Evolutionary conservation across 2,797 vertebrate genomes (phyloP), one percentile per base, ranked within the genome.

Genomic region (Arnoldichthys spilopterus): DNA sequence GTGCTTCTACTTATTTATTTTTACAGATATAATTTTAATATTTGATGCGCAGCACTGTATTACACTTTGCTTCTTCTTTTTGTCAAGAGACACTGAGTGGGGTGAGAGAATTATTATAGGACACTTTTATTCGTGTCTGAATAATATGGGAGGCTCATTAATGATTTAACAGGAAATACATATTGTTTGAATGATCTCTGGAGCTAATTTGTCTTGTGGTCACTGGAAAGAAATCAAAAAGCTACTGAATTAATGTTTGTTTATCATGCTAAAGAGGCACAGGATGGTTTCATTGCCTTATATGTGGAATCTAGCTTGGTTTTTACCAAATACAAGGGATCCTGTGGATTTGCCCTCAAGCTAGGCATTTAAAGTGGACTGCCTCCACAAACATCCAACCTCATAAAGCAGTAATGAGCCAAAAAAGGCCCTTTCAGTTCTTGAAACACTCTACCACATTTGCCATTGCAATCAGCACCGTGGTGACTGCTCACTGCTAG

Each of bases 1-100:
- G 89, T 92, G 88, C 88, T 91, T 92, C 90, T 88, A 89, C 89
- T 92, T 93, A 92, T 94, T 94, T 93, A 92, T 93, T 93, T 70
- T 93, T 93, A 92, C 92, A 93, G 89, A 92, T 87, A 89, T 90
- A 89, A 88, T 87, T 90, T 94, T 91, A 93, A 93, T 93, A 93
- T 94, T 94, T 94, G 84, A 94, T 94, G 80, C 82, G 84, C 86
- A 88, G 90, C 90, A 92, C 90, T 89, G 92, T 93, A 90, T 91
- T 90, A 69, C 91, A 93, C 93, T 93, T 93, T 90, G 92, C 92
- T 93, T 90, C 83, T 76, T 54, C 61, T 75, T 78, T 66, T 75
- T 62, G 30, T 83, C 51, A 69, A 70, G 58, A 78, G 61, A 63
- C 54, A 5, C 28, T 28, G 45, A 53, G 62, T 20, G 43, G 70